These are phyloP conservation scores for Napeogenes inachia DNA, from an alignment of 2,888 invertebrate genomes.

Conservation along the genomic window DNA sequence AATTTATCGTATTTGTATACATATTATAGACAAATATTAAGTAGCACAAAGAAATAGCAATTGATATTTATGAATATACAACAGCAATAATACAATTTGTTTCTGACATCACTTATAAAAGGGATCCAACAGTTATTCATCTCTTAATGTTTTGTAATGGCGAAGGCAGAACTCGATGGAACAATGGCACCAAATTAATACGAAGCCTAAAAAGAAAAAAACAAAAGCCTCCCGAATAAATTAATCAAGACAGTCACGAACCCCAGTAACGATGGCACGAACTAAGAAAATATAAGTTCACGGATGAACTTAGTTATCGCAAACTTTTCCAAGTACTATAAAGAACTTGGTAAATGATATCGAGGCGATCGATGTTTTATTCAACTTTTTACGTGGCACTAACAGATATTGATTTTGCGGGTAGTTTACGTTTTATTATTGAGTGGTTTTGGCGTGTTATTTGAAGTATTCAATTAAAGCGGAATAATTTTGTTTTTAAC, in stretches of 20 bases:
- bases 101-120: slow-evolving; percentile 1
- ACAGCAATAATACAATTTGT: slow-evolving; percentile 9
- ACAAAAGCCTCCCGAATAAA: slow-evolving; percentile 56
- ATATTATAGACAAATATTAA: too few species aligned
- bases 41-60: neutral
- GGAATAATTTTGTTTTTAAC: neutral
- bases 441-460: neutral
- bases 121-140: slow-evolving; percentile 15
- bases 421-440: neutral
- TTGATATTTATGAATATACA: slow-evolving; percentile 7
- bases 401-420: neutral
- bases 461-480: neutral
- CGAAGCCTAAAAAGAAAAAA: slow-evolving; percentile 36
- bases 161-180: slow-evolving; percentile 19
- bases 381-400: slow-evolving; percentile 43
- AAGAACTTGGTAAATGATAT: slow-evolving; percentile 50
- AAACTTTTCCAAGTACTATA: slow-evolving; percentile 38
- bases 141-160: slow-evolving; percentile 22
- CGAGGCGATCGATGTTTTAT: slow-evolving; percentile 40
- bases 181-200: slow-evolving; percentile 31
- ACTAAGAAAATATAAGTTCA: slow-evolving; percentile 55
- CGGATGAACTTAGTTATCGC: slow-evolving; percentile 46
- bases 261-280: slow-evolving; percentile 64
- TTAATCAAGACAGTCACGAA: slow-evolving; percentile 72
- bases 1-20: too few species aligned